Base-by-base conservation (phyloP, 1,140 invertebrate genomes). In the Sitodiplosis mosellana region DNA sequence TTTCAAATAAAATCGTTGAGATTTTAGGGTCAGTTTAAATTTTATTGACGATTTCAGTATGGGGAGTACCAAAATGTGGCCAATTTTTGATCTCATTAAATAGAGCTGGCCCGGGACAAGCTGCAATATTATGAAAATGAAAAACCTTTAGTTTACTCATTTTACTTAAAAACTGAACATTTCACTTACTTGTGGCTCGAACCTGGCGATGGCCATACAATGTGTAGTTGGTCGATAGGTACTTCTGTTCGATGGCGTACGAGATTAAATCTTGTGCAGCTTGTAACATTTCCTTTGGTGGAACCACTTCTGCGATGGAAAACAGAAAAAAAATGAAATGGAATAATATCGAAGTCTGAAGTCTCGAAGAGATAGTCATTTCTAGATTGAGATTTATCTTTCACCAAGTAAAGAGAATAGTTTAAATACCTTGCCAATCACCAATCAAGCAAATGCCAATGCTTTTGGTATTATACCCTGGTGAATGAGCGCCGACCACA, bases 401-500 rank as follows among this genome's bases (percentile, higher is more conserved):
- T n/a, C n/a, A n/a, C n/a, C n/a, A n/a, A n/a, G n/a, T n/a, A n/a
- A n/a, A n/a, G n/a, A n/a, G n/a, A n/a, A n/a, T n/a, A n/a, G n/a
- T n/a, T n/a, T n/a, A n/a, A n/a, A n/a, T 59, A 77, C 74, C 63
- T 64, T 64, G 62, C 73, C 74, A 79, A 55, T 77, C 74, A 27
- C 70, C 80, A 49, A 87, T 82, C 5, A 87, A 64, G 22, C 74
- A 76, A 52, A 87, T 81, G 45, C 81, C 84, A 18, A 87, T 72
- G 50, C 82, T 83, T 44, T 64, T 68, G 40, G 59, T 65, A 61
- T 89, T 88, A 54, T 77, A 85, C 17, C 59, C 62, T 2, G 70
- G 72, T 0, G 83, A 73, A 54, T 88, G 83, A 0, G 81, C 80
- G 3, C 84, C 84, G 0, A 77, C 60, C 2, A 57, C 63, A 19